Base-by-base conservation (phyloP, 2,888 invertebrate genomes). In the Agrenia bidenticulata region DNA sequence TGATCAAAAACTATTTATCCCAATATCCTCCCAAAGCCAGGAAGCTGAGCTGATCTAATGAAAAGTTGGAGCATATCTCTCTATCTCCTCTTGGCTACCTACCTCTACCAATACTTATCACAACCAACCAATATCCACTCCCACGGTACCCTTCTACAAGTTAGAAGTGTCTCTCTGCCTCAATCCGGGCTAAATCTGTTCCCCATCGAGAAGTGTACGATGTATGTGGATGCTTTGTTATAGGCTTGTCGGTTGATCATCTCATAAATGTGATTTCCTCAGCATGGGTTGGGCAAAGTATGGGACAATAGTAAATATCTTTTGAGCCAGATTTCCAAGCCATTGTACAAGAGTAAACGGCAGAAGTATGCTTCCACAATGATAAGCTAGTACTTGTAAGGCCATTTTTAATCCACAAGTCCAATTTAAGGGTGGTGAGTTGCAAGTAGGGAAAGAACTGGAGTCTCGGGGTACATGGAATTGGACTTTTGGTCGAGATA, bases 1-100 rank as follows among this genome's bases (percentile, higher is more conserved):
- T 67, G 72, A 69, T 67, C 69, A 69, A 64, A 58, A 69, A 66
- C 67, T 69, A 69, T 67, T 72, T 67, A 69, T 69, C 67, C 69
- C 45, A 63, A 66, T 64, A 66, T 67, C 64, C 59, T 67, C 61
- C 53, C 27, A 56, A 62, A 64, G 58, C 60, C 49, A 17, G n/a
- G 26, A 64, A 61, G 62, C 60, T 64, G 64, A 61, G 63, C 63
- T 66, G 66, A 66, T 64, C 67, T 72, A 68, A 71, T 69, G 71
- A 69, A 72, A 69, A 64, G 64, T 68, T 64, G 56, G 27, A 61
- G 23, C 19, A 51, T 17, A n/a, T n/a, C 23, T 26, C 24, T 51
- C 51, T 51, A 51, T 45, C n/a, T 45, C 15, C 21, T 7, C 45
- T n/a, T 50, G n/a, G n/a, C n/a, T n/a, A n/a, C n/a, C n/a, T n/a